Conservation (phyloP, 2,797 vertebrate genomes). For the Neomorphus geoffroyi region DNA sequence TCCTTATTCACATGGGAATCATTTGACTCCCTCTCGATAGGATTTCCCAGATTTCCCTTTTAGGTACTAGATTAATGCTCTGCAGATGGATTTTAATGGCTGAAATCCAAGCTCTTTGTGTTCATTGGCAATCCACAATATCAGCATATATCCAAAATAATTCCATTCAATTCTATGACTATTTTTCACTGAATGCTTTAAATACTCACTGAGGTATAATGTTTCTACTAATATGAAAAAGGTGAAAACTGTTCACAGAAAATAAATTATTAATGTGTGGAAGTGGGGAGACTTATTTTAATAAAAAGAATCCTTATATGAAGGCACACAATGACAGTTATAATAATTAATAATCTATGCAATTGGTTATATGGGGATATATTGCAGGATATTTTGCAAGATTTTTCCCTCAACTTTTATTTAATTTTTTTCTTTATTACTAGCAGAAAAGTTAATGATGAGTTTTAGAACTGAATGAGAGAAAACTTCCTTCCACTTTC, state of each 20-base stretch:
- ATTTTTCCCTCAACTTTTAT: not conserved
- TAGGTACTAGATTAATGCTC: constrained; percentile 11
- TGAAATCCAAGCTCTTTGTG: constrained; percentile 11
- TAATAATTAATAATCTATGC: not conserved
- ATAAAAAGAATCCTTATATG: not conserved
- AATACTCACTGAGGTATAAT: not conserved
- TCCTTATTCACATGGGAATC: not conserved
- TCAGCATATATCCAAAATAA: not conserved
- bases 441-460: not conserved
- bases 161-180: not conserved
- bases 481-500: not conserved
- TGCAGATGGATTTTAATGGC: constrained; percentile 36
- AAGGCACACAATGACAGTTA: not conserved
- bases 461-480: not conserved
- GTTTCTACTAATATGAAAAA: not conserved
- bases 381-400: not conserved
- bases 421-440: not conserved
- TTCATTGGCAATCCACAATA: not conserved
- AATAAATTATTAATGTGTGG: not conserved
- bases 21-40: not conserved
- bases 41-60: constrained; percentile 6
- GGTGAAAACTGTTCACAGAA: not conserved
- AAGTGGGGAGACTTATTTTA: not conserved
- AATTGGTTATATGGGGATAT: not conserved
- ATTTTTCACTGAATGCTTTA: not conserved